Base-by-base conservation (phyloP, 2,888 invertebrate species). In the Dermolepida albohirtum region DNA sequence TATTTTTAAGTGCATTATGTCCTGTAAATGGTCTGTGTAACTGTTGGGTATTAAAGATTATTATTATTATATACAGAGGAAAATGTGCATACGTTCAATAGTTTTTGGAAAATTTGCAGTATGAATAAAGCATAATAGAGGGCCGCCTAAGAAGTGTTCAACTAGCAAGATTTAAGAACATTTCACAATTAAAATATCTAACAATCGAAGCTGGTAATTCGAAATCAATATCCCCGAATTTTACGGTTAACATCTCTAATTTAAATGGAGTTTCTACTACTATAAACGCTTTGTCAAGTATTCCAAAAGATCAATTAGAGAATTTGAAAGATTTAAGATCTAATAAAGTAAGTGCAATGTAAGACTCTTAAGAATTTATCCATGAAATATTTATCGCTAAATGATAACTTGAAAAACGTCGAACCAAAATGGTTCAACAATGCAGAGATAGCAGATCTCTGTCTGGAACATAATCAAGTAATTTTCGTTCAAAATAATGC, bases 331-430 rank as follows among this genome's bases (percentile, higher is more conserved):
- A 65, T 44, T 47, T 65, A 10, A 12, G 16, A 34, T 65, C 52
- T 6, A 65, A 65, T n/a, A 17, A 29, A 6, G 44, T 65, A 40
- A 54, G 11, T 11, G 14, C 8, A 1, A 54, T 65, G 5, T 44
- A 65, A 14, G 54, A 44, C 16, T 8, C 54, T 65, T 10, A 17
- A 65, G 27, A 44, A 44, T 29, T 10, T 65, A 12, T 52, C 16
- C 16, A 39, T 34, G n/a, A 43, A 39, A 11, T 47, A 29, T 10
- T 65, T 65, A 16, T 44, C 22, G 12, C 43, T 65, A 65, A 29
- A 54, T 16, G 54, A 65, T 12, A 65, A 65, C 43, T 17, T 65
- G 12, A 65, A 51, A 43, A 65, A 65, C 12, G 44, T 65, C 10
- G 43, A 43, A 27, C 17, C 44, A 4, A 65, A 43, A 14, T 65